Evolutionary conservation across 2,797 vertebrate genomes (phyloP).

Genomic region (Xyrichtys novacula): DNA sequence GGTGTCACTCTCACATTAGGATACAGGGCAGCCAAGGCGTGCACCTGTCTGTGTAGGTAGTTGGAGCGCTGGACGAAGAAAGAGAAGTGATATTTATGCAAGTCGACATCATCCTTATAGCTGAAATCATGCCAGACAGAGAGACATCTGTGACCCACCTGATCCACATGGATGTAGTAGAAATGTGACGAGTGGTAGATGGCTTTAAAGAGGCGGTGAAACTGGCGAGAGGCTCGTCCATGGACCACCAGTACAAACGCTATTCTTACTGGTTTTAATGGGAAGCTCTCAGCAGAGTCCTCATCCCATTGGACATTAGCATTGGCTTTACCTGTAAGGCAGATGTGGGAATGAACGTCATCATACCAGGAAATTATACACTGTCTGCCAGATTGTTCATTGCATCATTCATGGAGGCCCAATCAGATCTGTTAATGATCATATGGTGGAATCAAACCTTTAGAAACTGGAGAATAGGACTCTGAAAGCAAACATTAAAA

Average conservation of each 20-base stretch:
- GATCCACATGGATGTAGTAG: conserved; percentile 98
- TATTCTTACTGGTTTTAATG: conserved; percentile 91
- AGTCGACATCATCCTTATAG: neutral
- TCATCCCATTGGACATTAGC: conserved; percentile 96
- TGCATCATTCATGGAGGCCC: conserved; percentile 6
- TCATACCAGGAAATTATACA: neutral
- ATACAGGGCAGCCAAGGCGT: conserved; percentile 88
- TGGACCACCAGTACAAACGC: conserved; percentile 96
- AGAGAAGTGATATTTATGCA: neutral
- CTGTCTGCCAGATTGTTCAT: conserved; percentile 25
- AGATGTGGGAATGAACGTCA: neutral
- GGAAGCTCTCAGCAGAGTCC: conserved; percentile 91
- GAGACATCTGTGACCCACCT: conserved; percentile 82
- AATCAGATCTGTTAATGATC: conserved; percentile 13
- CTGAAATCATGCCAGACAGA: neutral
- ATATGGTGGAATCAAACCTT: conserved; percentile 16
- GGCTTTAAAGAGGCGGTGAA: conserved; percentile 98
- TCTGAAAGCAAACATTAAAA: conserved; percentile 26
- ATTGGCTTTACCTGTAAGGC: conserved; percentile 91
- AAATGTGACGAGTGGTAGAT: conserved; percentile 97
- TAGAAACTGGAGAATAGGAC: conserved; percentile 5
- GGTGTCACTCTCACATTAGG: conserved; percentile 93
- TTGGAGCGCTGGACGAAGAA: conserved; percentile 89
- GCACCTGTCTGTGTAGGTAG: conserved; percentile 94
- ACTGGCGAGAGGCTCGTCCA: conserved; percentile 94